Evolutionary conservation across 1,140 invertebrate genomes (phyloP).

Genomic region (Drosophila pruinosa): DNA sequence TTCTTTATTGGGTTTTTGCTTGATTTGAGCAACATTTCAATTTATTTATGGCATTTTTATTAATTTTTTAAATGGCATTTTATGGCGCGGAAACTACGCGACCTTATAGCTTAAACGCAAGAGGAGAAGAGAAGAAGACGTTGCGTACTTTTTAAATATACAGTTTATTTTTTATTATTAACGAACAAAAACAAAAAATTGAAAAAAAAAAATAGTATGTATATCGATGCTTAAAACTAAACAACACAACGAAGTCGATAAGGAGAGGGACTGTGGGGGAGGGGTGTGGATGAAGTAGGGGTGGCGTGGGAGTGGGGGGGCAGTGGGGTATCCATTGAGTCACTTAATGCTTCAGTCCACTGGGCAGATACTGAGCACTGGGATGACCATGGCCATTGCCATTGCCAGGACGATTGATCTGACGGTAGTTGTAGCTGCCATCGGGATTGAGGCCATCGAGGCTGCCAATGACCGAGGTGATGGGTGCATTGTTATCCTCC

Average conservation of each 20-base stretch:
- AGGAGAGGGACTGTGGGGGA: background rate
- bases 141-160: constrained; percentile 57
- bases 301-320: background rate
- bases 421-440: constrained; percentile 77
- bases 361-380: constrained; percentile 61
- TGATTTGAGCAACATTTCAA: constrained; percentile 46
- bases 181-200: constrained; percentile 46
- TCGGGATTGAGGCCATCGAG: constrained; percentile 76
- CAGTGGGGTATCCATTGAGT: background rate
- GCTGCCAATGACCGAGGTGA: constrained; percentile 76
- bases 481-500: constrained; percentile 73
- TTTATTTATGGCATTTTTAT: constrained; percentile 74
- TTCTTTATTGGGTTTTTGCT: constrained; percentile 42
- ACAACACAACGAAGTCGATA: constrained; percentile 44
- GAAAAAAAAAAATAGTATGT: constrained; percentile 18
- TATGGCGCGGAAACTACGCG: constrained; percentile 43
- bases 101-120: constrained; percentile 32
- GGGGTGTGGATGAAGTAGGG: background rate
- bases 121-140: constrained; percentile 4
- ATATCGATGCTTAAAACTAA: constrained; percentile 61
- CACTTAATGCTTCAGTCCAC: constrained; percentile 55
- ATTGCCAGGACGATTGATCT: constrained; percentile 48
- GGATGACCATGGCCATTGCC: constrained; percentile 4
- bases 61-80: constrained; percentile 67
- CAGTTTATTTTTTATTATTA: constrained; percentile 50